Evolutionary conservation across 2,888 invertebrate genomes (phyloP).

Genomic region (Diarsia dahlii): DNA sequence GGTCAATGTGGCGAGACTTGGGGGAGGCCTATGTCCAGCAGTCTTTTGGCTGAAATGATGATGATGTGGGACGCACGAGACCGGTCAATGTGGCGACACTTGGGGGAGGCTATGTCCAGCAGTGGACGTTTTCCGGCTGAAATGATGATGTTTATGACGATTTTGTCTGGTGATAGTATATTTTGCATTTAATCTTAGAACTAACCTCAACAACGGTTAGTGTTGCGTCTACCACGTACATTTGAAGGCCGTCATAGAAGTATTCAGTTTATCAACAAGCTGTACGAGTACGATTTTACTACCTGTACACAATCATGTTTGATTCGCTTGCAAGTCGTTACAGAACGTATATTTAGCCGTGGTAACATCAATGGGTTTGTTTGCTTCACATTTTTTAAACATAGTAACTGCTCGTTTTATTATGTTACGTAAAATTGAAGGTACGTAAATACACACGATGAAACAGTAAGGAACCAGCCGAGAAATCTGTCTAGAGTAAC

Average conservation of each 20-base stretch:
- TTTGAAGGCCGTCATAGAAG: constrained; percentile 1
- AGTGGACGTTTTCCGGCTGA: too few species aligned
- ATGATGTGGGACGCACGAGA: too few species aligned
- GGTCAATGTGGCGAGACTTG: too few species aligned
- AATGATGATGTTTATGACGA: too few species aligned
- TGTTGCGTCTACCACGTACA: constrained; percentile 38
- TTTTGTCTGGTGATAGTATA: neutral
- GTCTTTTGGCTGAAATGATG: too few species aligned
- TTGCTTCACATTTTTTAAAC: neutral
- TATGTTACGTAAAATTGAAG: neutral
- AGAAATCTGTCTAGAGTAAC: neutral
- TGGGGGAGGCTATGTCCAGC: too few species aligned
- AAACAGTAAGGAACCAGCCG: neutral
- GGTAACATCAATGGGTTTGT: constrained; percentile 25
- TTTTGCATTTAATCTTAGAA: too few species aligned
- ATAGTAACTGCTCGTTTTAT: constrained; percentile 1
- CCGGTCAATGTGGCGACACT: too few species aligned
- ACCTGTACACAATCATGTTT: neutral
- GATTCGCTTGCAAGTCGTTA: constrained; percentile 10
- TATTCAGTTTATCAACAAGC: constrained; percentile 28
- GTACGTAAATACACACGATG: neutral
- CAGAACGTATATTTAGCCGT: constrained; percentile 34
- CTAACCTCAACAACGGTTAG: constrained; percentile 9
- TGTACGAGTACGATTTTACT: neutral
- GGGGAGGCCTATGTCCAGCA: too few species aligned